Conservation (phyloP, 2,888 invertebrate genomes). For the Tricholauxania praeusta region DNA sequence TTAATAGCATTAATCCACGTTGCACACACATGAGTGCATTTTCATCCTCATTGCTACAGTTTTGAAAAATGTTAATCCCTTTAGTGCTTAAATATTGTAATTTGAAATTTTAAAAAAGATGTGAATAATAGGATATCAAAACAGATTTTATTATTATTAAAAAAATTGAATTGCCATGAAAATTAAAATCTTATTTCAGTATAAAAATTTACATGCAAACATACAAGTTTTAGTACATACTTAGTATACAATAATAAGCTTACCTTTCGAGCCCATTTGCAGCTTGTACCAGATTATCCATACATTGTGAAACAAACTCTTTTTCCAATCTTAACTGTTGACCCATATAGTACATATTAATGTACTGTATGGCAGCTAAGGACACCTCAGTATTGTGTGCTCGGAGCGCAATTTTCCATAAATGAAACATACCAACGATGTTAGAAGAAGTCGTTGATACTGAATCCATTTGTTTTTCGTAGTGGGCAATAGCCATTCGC, state of each 20-base stretch:
- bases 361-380: slow-evolving; percentile 93
- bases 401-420: slow-evolving; percentile 93
- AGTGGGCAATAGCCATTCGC: slow-evolving; percentile 81
- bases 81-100: neutral
- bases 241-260: neutral
- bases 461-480: slow-evolving; percentile 69
- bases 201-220: neutral
- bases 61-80: slow-evolving; percentile 1
- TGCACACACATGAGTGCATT: slow-evolving; percentile 90
- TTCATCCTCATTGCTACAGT: slow-evolving; percentile 70
- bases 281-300: slow-evolving; percentile 89
- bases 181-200: too few species aligned
- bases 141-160: neutral
- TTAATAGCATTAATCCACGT: slow-evolving; percentile 85
- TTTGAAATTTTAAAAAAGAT: neutral
- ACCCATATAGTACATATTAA: slow-evolving; percentile 95
- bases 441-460: slow-evolving; percentile 68
- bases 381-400: slow-evolving; percentile 95
- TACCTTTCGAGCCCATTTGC: slow-evolving; percentile 76
- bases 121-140: neutral
- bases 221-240: neutral
- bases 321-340: slow-evolving; percentile 91
- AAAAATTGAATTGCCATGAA: too few species aligned
- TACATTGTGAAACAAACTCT: slow-evolving; percentile 93
- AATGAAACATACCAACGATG: slow-evolving; percentile 89